phyloP scores from a whole-genome alignment of 2,888 invertebrate species.

The Disparrhopalites patrizii region DNA sequence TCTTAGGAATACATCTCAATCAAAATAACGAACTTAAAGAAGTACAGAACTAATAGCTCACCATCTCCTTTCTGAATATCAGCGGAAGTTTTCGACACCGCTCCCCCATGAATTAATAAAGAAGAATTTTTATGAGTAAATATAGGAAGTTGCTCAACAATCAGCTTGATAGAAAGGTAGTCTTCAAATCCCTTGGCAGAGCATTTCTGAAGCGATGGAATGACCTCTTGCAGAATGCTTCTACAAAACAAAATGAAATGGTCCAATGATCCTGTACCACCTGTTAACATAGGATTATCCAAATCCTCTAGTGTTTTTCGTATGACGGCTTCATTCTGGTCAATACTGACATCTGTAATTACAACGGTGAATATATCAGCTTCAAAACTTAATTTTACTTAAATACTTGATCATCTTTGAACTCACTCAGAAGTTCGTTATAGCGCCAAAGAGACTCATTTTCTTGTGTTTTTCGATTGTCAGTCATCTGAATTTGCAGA shows the following conservation, averaged over 20 bases:
- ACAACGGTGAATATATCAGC: background rate
- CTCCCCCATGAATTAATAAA: slow-evolving; percentile 68
- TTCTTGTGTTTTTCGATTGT: slow-evolving; percentile 44
- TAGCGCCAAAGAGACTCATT: slow-evolving; percentile 40
- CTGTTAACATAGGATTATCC: slow-evolving; percentile 59
- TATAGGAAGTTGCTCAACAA: slow-evolving; percentile 55
- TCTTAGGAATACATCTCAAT: background rate
- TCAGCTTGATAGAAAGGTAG: slow-evolving; percentile 48
- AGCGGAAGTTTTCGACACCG: slow-evolving; percentile 70
- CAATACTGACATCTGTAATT: slow-evolving; percentile 52
- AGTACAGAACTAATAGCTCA: slow-evolving; percentile 40
- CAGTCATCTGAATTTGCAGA: slow-evolving; percentile 41
- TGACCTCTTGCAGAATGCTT: slow-evolving; percentile 14
- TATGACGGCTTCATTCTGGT: slow-evolving; percentile 56
- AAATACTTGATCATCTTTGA: too few relatives aligned
- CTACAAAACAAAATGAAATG: slow-evolving; percentile 40
- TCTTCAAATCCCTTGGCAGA: slow-evolving; percentile 37
- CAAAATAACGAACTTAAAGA: slow-evolving; percentile 8
- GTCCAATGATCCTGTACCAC: slow-evolving; percentile 50
- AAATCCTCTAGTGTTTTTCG: slow-evolving; percentile 59
- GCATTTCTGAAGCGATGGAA: slow-evolving; percentile 31
- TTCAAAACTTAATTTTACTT: too few relatives aligned
- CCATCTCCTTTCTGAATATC: slow-evolving; percentile 55
- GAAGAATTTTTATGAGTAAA: slow-evolving; percentile 61
- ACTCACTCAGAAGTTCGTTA: slow-evolving; percentile 44